Evolutionary conservation across 1,140 invertebrate genomes (phyloP).

Genomic region (Papilio polytes): DNA sequence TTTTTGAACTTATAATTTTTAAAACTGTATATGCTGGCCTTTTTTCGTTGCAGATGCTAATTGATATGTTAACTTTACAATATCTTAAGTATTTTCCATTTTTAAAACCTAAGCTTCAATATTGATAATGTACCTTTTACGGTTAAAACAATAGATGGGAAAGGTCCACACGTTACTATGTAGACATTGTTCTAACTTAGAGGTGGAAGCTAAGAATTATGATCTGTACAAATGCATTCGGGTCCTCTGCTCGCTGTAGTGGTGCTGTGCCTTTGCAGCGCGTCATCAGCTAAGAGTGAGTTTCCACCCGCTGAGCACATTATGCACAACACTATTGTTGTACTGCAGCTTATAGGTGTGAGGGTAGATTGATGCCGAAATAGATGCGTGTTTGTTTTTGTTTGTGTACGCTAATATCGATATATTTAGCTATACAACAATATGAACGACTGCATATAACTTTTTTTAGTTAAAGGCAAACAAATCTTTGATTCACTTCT

Average conservation of each 20-base stretch:
- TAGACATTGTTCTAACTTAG: slow-evolving; percentile 1
- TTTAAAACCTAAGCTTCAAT: background rate
- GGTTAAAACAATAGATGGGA: background rate
- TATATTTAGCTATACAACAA: background rate
- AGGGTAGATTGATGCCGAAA: slow-evolving; percentile 12
- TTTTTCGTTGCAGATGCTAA: background rate
- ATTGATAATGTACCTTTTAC: background rate
- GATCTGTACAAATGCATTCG: slow-evolving; percentile 31
- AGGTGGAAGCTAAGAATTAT: slow-evolving; percentile 23
- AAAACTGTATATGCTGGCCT: background rate
- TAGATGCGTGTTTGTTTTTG: background rate
- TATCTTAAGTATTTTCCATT: background rate
- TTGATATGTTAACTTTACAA: background rate
- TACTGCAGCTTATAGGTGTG: slow-evolving; percentile 37
- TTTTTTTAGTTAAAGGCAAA: background rate
- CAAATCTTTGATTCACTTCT: too few relatives aligned
- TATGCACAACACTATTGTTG: slow-evolving; percentile 49
- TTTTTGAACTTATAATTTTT: slow-evolving; percentile 2
- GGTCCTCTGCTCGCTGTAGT: slow-evolving; percentile 34
- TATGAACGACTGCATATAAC: background rate
- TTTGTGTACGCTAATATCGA: background rate
- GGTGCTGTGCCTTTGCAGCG: slow-evolving; percentile 31
- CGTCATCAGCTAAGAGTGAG: slow-evolving; percentile 55
- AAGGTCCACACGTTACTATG: slow-evolving; percentile 8
- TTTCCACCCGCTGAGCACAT: slow-evolving; percentile 53